Base-by-base conservation (phyloP, 2,888 invertebrate species). In the Koerneria pararmatus region DNA sequence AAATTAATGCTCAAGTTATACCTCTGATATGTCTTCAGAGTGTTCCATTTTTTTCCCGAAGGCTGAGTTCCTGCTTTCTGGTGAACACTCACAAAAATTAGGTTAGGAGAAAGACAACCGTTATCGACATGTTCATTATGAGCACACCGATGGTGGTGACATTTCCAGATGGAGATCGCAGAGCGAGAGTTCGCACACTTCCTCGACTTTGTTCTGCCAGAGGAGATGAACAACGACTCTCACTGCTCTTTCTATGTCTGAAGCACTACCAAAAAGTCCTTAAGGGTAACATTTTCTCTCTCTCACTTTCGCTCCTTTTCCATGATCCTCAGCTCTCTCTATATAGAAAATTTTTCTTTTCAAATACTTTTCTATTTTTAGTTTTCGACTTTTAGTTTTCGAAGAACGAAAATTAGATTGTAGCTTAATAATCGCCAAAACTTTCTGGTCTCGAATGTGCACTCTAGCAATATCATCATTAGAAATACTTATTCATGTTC, bases 121-220 rank as follows among this genome's bases (percentile, higher is more conserved):
- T 2, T 54, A 41, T 22, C 53, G 56, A 57, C 22, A n/a, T n/a
- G n/a, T n/a, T n/a, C n/a, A 71, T 71, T 37, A 72, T 71, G 49
- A 67, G 69, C 27, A 59, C 65, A 35, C 71, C 71, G 57, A 63
- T 71, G 41, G 67, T 72, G 37, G 73, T n/a, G n/a, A n/a, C n/a
- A n/a, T n/a, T 29, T 61, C 15, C 56, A 74, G 65, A 72, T 72
- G 24, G 69, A 70, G 59, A 61, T 61, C 24, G 72, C 72, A 34
- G 75, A 75, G 34, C 71, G 72, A 49, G 75, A 75, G 60, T 75
- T 75, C 71, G 71, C 69, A 32, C 56, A 72, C 24, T 74, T 75
- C 71, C 71, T 75, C 49, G 73, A 75, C 62, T 69, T 74, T 31
- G 69, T 69, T 37, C 71, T 74, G 63, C 72, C 75, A 51, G 73